Conservation (phyloP, 2,797 vertebrate species). For the Merluccius polli region DNA sequence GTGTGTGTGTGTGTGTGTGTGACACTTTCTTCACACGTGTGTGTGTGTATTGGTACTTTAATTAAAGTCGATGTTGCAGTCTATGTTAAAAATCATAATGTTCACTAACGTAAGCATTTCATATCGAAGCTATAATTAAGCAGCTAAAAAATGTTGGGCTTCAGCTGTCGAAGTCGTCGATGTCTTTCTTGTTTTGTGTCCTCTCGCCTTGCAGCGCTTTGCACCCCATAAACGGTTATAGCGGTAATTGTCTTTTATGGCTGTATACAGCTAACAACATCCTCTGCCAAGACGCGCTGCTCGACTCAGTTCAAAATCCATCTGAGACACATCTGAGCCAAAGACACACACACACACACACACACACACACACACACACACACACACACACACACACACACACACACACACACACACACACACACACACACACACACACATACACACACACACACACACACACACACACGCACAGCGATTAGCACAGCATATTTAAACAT, state of each 20-base stretch:
- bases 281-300: slow-evolving; percentile 74
- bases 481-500: slow-evolving; percentile 4
- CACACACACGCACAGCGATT: background rate
- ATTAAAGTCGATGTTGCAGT: background rate
- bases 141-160: slow-evolving; percentile 42
- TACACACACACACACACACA: background rate
- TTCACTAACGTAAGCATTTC: background rate
- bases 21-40: too few relatives aligned
- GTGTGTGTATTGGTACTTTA: background rate
- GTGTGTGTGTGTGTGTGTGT: slow-evolving; percentile 1
- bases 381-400: background rate
- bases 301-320: slow-evolving; percentile 42
- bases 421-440: slow-evolving; percentile 4
- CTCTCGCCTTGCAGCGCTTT: slow-evolving; percentile 82
- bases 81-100: background rate
- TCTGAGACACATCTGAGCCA: slow-evolving; percentile 21
- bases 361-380: background rate
- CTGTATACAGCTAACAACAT: slow-evolving; percentile 79
- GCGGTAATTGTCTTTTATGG: slow-evolving; percentile 97
- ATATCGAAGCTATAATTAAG: background rate
- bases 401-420: background rate
- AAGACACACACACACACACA: slow-evolving; percentile 5
- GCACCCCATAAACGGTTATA: slow-evolving; percentile 96
- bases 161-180: slow-evolving; percentile 61
- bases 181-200: slow-evolving; percentile 69